Percentiles rank a stretch among this genome's conserved stretches.
These are phyloP conservation scores for Ormyrus rosae DNA, from an alignment of 2,888 invertebrate genomes.

Conservation along the genomic window DNA sequence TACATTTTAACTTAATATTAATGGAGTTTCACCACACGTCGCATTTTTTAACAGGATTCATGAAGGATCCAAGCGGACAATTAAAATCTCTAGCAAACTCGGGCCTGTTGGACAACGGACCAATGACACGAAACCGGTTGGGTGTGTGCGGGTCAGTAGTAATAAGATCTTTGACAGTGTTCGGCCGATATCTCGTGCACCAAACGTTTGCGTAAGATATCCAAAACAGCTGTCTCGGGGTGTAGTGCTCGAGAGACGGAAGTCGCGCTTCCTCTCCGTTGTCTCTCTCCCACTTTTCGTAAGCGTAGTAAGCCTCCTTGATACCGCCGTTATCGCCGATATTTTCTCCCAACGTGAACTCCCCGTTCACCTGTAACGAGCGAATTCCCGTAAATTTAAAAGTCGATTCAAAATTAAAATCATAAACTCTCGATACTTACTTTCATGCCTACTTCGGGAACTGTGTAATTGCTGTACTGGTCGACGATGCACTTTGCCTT, in stretches of 20 bases:
- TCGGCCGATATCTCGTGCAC: constrained; percentile 80
- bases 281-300: constrained; percentile 83
- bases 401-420: no score
- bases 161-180: constrained; percentile 85
- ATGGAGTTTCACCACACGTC: constrained; percentile 78
- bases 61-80: constrained; percentile 79
- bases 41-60: constrained; percentile 82
- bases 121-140: constrained; percentile 79
- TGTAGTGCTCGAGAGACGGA: constrained; percentile 77
- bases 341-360: constrained; percentile 79
- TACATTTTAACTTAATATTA: no score
- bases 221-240: constrained; percentile 82
- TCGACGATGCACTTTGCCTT: constrained; percentile 78
- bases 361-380: no score
- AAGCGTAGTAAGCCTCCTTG: constrained; percentile 90
- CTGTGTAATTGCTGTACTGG: background rate
- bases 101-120: constrained; percentile 80
- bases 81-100: constrained; percentile 80
- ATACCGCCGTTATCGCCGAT: constrained; percentile 95
- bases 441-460: no score
- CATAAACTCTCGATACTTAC: no score
- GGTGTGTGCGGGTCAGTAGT: constrained; percentile 87
- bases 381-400: no score
- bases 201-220: constrained; percentile 79
- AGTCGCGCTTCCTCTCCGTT: constrained; percentile 80